phyloP scores from a whole-genome alignment of 2,888 invertebrate species.

The Zele albiditarsus region DNA sequence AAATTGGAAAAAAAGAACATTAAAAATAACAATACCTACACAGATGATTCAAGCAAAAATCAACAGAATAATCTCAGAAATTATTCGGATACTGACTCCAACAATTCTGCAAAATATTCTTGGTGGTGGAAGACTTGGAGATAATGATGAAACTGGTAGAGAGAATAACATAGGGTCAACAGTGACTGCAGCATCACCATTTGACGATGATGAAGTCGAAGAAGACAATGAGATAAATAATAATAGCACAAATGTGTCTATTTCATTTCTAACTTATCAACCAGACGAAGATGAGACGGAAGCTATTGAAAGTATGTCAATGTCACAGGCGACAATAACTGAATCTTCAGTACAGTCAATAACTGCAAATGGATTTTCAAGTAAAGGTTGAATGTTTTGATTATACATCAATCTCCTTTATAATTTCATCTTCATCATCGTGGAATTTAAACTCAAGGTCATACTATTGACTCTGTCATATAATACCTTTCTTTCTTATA shows the following conservation, averaged over 20 bases:
- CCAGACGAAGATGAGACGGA: conserved; percentile 75
- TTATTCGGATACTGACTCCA: conserved; percentile 85
- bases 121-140: conserved; percentile 72
- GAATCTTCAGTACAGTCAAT: conserved; percentile 48
- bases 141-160: conserved; percentile 50
- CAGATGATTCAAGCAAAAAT: conserved; percentile 86
- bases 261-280: conserved; percentile 80
- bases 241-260: conserved; percentile 74
- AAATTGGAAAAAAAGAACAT: conserved; percentile 22
- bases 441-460: not conserved
- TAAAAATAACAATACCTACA: conserved; percentile 54
- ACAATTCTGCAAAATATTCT: conserved; percentile 80
- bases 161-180: conserved; percentile 67
- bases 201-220: conserved; percentile 74
- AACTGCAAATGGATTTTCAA: conserved; percentile 31
- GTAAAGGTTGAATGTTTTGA: not conserved
- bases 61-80: conserved; percentile 81
- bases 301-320: conserved; percentile 44
- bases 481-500: not conserved
- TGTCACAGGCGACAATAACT: conserved; percentile 49
- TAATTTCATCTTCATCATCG: not conserved
- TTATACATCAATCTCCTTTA: not conserved
- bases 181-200: conserved; percentile 69
- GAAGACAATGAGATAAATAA: conserved; percentile 75
- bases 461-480: not conserved